These are phyloP conservation scores for Eufriesea mexicana DNA, from an alignment of 1,140 invertebrate species.

Conservation along the genomic window DNA sequence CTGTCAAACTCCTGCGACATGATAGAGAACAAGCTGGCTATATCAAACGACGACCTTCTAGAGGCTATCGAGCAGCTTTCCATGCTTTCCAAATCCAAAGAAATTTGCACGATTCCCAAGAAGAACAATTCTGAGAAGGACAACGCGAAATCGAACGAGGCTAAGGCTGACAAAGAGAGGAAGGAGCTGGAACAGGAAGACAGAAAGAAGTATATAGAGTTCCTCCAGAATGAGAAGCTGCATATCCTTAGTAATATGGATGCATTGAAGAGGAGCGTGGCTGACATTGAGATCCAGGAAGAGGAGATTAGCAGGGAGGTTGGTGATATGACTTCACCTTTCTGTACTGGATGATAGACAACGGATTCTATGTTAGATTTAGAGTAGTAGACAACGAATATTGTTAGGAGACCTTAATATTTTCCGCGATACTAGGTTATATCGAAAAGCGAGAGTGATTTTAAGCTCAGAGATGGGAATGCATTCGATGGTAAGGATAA, in stretches of 20 bases:
- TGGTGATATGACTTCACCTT: conserved; percentile 13
- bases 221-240: conserved; percentile 78
- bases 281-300: conserved; percentile 91
- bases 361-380: no score
- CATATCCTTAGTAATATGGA: conserved; percentile 81
- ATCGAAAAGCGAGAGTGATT: no score
- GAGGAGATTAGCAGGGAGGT: conserved; percentile 93
- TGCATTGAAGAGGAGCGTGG: conserved; percentile 88
- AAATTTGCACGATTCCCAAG: conserved; percentile 73
- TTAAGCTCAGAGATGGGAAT: background rate
- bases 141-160: conserved; percentile 81
- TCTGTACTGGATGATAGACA: no score
- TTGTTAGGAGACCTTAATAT: no score
- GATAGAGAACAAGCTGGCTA: conserved; percentile 81
- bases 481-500: background rate
- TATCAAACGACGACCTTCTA: conserved; percentile 81
- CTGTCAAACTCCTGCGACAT: conserved; percentile 72
- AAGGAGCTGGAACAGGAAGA: conserved; percentile 75
- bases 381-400: no score
- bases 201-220: conserved; percentile 78
- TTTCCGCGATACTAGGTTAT: no score
- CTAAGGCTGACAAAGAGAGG: conserved; percentile 80
- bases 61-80: conserved; percentile 80
- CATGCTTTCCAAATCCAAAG: conserved; percentile 78
- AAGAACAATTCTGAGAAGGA: conserved; percentile 81